phyloP scores from a whole-genome alignment of 2,888 invertebrate species.

The Pammene aurita region DNA sequence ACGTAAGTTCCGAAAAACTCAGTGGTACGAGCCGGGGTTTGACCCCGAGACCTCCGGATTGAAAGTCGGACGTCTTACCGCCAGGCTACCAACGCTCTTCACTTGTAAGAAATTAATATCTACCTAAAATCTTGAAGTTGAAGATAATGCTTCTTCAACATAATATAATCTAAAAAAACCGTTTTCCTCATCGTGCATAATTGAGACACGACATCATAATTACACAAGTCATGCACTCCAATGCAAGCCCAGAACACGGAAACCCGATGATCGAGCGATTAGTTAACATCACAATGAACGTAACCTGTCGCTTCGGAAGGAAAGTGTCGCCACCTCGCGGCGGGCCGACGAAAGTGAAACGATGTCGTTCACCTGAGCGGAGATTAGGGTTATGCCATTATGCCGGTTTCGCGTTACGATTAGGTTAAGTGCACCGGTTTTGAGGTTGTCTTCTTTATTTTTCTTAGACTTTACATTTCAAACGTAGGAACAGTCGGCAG shows the following conservation, averaged over 20 bases:
- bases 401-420: conserved; percentile 13
- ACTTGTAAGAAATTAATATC: no score
- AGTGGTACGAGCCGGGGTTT: no score
- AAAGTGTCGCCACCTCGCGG: conserved; percentile 71
- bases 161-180: background rate
- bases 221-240: conserved; percentile 16
- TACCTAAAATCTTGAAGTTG: no score
- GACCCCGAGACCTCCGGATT: no score
- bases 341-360: conserved; percentile 70
- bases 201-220: conserved; percentile 20
- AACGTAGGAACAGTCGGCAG: no score
- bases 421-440: conserved; percentile 11
- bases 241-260: conserved; percentile 29
- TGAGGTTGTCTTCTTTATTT: conserved; percentile 2
- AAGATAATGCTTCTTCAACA: background rate
- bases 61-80: no score
- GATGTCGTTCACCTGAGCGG: conserved; percentile 63
- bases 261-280: conserved; percentile 31
- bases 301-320: conserved; percentile 54
- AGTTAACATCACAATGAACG: conserved; percentile 41
- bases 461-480: no score
- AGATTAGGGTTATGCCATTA: background rate
- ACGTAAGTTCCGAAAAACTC: no score
- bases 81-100: no score
- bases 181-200: conserved; percentile 12